Conservation (phyloP, 2,113 vertebrate species). For the Lepisosteus oculatus region DNA sequence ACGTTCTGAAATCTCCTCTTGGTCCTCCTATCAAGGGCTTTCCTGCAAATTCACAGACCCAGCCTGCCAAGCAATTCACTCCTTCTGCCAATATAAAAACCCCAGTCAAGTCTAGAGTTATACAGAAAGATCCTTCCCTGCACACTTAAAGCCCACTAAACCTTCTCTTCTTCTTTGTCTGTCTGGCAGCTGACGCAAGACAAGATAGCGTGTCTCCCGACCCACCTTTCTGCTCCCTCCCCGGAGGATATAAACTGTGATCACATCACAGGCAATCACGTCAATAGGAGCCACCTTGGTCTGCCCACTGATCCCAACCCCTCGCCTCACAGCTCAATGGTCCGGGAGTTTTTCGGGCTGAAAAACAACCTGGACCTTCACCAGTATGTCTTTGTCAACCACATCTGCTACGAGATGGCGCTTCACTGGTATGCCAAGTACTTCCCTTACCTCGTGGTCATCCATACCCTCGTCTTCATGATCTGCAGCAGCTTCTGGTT, state of each 20-base stretch:
- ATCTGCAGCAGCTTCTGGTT: constrained; percentile 89
- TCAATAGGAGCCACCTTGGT: constrained; percentile 39
- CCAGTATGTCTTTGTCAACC: constrained; percentile 83
- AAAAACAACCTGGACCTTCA: constrained; percentile 82
- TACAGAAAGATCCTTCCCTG: constrained; percentile 11
- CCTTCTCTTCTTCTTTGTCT: background rate
- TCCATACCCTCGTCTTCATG: constrained; percentile 86
- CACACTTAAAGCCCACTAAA: background rate
- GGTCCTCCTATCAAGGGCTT: background rate
- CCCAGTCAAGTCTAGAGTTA: constrained; percentile 21
- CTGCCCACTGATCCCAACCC: constrained; percentile 8
- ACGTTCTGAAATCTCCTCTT: no score
- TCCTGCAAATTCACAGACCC: background rate
- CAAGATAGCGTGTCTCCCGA: constrained; percentile 85
- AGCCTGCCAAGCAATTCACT: background rate
- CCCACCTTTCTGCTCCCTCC: constrained; percentile 53
- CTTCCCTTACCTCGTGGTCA: constrained; percentile 84
- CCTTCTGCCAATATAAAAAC: background rate
- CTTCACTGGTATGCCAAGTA: constrained; percentile 89
- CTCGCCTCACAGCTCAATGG: constrained; percentile 31
- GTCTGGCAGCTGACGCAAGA: constrained; percentile 79
- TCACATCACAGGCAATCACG: constrained; percentile 49
- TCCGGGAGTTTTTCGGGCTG: constrained; percentile 64
- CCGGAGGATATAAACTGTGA: constrained; percentile 60
- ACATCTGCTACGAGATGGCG: constrained; percentile 82